A percentile compares a stretch with the other conserved stretches of the same genome.
These are phyloP conservation scores for Listrodromus nycthemerus DNA, from an alignment of 2,888 invertebrate genomes.

Conservation along the genomic window DNA sequence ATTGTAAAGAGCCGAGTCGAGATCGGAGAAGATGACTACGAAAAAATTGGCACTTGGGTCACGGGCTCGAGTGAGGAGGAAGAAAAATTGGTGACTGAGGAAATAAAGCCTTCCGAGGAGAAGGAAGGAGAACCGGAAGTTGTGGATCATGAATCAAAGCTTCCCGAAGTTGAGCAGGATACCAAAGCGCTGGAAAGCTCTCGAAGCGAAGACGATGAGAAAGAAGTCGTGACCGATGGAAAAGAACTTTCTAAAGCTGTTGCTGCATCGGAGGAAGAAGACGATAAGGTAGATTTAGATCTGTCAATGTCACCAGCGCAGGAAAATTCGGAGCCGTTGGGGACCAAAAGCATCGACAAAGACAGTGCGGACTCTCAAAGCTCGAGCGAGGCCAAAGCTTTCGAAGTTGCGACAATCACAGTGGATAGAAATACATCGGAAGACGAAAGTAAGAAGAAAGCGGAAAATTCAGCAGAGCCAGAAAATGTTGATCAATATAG, in stretches of 20 bases:
- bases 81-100: background rate
- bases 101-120: background rate
- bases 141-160: background rate
- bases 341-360: too few species aligned
- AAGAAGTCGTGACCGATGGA: background rate
- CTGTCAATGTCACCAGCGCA: background rate
- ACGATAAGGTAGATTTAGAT: background rate
- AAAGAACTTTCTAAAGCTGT: too few species aligned
- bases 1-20: constrained; percentile 58
- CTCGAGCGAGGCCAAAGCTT: background rate
- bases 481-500: constrained; percentile 29
- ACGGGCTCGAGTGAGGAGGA: constrained; percentile 51
- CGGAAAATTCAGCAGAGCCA: background rate
- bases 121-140: background rate
- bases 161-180: background rate
- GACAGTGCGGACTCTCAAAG: background rate
- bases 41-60: constrained; percentile 46
- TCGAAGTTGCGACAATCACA: background rate
- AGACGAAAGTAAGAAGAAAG: constrained; percentile 13
- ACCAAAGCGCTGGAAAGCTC: background rate
- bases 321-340: background rate
- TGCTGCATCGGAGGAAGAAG: background rate
- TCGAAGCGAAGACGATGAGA: background rate
- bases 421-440: background rate
- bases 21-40: constrained; percentile 58